Conservation (phyloP, 2,888 invertebrate species). For the Mesodorylaimus sp. region DNA sequence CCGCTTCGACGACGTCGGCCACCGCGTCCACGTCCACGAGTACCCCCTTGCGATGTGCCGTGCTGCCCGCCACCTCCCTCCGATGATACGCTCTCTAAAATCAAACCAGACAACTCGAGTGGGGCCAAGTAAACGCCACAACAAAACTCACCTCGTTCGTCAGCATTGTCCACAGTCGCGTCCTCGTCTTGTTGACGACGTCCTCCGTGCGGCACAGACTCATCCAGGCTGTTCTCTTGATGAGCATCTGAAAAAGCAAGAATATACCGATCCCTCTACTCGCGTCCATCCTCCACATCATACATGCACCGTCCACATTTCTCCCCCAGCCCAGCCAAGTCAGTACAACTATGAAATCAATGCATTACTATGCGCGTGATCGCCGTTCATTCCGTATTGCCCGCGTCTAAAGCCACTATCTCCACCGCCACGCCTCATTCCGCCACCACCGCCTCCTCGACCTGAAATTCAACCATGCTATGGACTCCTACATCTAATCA, state of each 20-base stretch:
- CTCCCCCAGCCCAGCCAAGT: background rate
- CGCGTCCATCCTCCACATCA: background rate
- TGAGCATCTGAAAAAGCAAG: background rate
- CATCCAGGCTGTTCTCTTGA: background rate
- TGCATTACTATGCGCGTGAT: too few species aligned
- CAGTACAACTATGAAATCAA: background rate
- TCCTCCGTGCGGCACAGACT: background rate
- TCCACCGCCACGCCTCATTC: background rate
- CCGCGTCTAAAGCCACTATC: background rate
- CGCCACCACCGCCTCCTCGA: background rate
- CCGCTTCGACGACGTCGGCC: too few species aligned
- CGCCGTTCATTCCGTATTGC: too few species aligned
- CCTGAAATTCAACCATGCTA: too few species aligned
- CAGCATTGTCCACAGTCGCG: slow-evolving; percentile 6
- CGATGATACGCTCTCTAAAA: too few species aligned
- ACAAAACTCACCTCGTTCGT: too few species aligned
- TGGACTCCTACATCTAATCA: too few species aligned
- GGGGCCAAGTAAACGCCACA: too few species aligned
- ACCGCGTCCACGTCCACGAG: too few species aligned
- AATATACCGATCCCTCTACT: background rate
- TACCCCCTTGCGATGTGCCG: too few species aligned
- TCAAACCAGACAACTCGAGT: too few species aligned
- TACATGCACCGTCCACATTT: background rate
- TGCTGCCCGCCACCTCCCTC: too few species aligned
- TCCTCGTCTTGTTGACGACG: slow-evolving; percentile 7